Conservation (phyloP, 2,797 vertebrate species). For the Chelon labrosus region DNA sequence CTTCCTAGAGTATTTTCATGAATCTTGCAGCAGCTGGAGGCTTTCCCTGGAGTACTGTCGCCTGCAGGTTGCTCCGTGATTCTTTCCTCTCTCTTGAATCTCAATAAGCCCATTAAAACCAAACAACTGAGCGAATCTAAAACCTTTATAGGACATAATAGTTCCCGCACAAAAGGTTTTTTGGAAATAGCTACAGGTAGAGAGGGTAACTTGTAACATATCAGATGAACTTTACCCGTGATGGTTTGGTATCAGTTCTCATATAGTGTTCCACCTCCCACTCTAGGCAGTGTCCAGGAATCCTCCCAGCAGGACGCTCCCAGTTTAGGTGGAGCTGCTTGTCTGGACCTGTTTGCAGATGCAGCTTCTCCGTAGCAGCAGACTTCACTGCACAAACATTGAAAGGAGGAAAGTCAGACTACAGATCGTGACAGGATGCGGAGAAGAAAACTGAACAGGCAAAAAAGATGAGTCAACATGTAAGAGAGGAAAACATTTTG, state of each 20-base stretch:
- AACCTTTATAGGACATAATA: too few relatives aligned
- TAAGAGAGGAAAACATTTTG: too few relatives aligned
- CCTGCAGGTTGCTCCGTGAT: neutral
- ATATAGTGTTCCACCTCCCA: slow-evolving; percentile 75
- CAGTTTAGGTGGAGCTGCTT: slow-evolving; percentile 63
- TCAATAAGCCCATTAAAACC: too few relatives aligned
- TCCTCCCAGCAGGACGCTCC: slow-evolving; percentile 58
- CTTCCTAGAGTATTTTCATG: neutral
- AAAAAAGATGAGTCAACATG: neutral
- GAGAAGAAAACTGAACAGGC: neutral
- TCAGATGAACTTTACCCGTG: slow-evolving; percentile 37
- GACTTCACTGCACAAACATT: slow-evolving; percentile 76
- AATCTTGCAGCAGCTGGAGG: neutral
- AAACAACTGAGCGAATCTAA: too few relatives aligned
- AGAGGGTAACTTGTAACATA: neutral
- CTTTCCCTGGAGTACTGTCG: neutral
- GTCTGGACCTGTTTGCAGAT: slow-evolving; percentile 44
- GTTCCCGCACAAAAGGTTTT: too few relatives aligned
- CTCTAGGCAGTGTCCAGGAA: slow-evolving; percentile 77
- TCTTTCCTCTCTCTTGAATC: neutral
- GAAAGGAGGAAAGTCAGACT: neutral
- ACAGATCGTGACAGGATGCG: neutral
- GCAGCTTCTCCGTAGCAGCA: slow-evolving; percentile 37
- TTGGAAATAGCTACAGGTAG: neutral
- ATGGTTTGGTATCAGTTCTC: slow-evolving; percentile 40